Evolutionary conservation across 2,888 invertebrate species (phyloP), one percentile per base, ranked within the genome.

Genomic region (Notodonta dromedarius): DNA sequence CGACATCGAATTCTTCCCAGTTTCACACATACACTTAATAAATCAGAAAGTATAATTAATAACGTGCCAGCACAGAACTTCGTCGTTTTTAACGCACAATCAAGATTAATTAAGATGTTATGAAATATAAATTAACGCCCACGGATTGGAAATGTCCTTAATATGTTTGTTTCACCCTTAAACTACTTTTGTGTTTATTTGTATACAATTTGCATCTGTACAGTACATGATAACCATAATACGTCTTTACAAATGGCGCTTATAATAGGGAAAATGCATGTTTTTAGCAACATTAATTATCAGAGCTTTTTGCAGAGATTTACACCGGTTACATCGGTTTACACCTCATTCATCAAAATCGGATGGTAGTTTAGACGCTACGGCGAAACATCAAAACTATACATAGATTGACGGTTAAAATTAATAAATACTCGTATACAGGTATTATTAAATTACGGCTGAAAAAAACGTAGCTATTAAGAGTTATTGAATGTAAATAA

Each of bases 31-130:
- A 5, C 52, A 32, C 32, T 5, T 52, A 32, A 52, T 52, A 52
- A 52, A 52, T 52, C 52, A 52, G 32, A 32, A 12, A 32, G 24
- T 32, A 24, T 52, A 52, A 52, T 52, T 52, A 52, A 52, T 52
- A 32, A 5, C 13, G 32, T 16, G n/a, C n/a, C n/a, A n/a, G 24
- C 32, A 12, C 52, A 52, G 24, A 32, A 8, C 4, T 32, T 12
- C 5, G 12, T 52, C 52, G n/a, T 52, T 52, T 32, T 32, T 52
- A 52, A 52, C 12, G 52, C 32, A 24, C 24, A 3, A 3, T 32
- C 5, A 32, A 52, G 11, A 52, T 32, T 52, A 24, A 52, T 52
- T 52, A 24, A 12, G 52, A 12, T 12, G 11, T 9, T 32, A 9
- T 24, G 32, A 24, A 13, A 32, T 52, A 52, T 52, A 52, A 32